Percentiles rank a stretch among this genome's conserved stretches.
phyloP scores from a whole-genome alignment of 2,888 invertebrate genomes.

The Drosophila setosimentum region DNA sequence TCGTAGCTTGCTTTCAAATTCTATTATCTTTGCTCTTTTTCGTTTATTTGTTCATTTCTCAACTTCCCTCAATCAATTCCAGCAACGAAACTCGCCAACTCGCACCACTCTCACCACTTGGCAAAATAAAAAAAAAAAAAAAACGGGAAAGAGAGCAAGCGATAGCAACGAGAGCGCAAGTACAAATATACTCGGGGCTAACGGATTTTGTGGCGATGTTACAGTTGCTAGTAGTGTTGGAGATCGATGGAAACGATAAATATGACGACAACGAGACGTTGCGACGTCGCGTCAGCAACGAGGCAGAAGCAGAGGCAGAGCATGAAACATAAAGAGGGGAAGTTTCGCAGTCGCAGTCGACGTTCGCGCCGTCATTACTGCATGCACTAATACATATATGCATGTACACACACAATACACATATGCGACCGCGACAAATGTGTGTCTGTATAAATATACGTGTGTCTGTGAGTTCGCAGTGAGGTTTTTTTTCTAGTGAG shows the following conservation, averaged over 20 bases:
- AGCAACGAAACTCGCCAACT: constrained; percentile 30
- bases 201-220: constrained; percentile 62
- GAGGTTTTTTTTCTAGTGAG: constrained; percentile 55
- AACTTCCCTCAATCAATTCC: constrained; percentile 64
- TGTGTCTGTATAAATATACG: background rate
- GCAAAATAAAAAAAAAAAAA: constrained; percentile 1
- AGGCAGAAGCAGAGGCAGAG: constrained; percentile 42
- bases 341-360: constrained; percentile 65
- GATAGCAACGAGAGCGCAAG: constrained; percentile 64
- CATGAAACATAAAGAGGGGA: constrained; percentile 76
- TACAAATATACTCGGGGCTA: constrained; percentile 56
- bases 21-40: constrained; percentile 41
- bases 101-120: constrained; percentile 30
- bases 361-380: constrained; percentile 43
- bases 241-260: constrained; percentile 81
- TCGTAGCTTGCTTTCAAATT: constrained; percentile 44
- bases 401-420: constrained; percentile 6
- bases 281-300: constrained; percentile 70
- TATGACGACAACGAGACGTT: constrained; percentile 52
- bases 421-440: constrained; percentile 22
- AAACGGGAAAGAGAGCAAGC: constrained; percentile 28
- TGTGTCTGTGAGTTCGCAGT: constrained; percentile 34
- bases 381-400: constrained; percentile 36
- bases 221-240: constrained; percentile 71
- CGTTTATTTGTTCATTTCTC: constrained; percentile 45